phyloP scores from a whole-genome alignment of 2,113 vertebrate genomes.

The Pygoscelis antarcticus region DNA sequence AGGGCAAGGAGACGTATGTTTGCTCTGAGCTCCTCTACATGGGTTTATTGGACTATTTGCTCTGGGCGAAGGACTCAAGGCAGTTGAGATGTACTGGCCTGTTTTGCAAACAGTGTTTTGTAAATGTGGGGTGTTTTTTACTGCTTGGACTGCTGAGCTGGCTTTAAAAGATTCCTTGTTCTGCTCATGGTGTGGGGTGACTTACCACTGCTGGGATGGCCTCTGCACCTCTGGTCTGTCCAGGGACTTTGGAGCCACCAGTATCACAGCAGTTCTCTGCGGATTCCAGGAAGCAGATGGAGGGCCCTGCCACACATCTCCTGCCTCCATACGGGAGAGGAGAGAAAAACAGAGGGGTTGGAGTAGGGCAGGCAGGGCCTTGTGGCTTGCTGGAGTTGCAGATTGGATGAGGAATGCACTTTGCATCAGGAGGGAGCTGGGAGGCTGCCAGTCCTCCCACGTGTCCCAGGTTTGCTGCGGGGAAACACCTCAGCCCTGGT shows the following conservation, averaged over 20 bases:
- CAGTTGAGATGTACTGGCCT: neutral
- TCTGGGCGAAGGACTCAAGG: neutral
- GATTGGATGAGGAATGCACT: neutral
- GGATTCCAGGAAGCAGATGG: neutral
- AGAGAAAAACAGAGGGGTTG: neutral
- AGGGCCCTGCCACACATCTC: neutral
- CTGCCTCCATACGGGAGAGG: neutral
- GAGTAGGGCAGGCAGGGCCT: neutral
- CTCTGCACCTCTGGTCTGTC: neutral
- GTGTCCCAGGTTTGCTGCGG: neutral
- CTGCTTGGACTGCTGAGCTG: neutral
- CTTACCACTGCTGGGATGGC: neutral
- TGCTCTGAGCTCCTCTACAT: neutral
- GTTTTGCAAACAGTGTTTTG: neutral
- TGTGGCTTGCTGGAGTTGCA: neutral
- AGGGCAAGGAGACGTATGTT: neutral
- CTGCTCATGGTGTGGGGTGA: neutral
- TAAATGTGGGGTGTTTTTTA: neutral
- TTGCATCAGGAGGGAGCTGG: neutral
- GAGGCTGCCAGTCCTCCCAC: neutral
- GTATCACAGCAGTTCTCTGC: neutral
- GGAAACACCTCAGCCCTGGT: neutral
- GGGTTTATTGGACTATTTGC: neutral
- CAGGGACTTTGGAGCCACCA: neutral
- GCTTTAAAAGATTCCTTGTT: neutral